Evolutionary conservation across 2,113 vertebrate species (phyloP).

Genomic region (Pogonocichla stellata): DNA sequence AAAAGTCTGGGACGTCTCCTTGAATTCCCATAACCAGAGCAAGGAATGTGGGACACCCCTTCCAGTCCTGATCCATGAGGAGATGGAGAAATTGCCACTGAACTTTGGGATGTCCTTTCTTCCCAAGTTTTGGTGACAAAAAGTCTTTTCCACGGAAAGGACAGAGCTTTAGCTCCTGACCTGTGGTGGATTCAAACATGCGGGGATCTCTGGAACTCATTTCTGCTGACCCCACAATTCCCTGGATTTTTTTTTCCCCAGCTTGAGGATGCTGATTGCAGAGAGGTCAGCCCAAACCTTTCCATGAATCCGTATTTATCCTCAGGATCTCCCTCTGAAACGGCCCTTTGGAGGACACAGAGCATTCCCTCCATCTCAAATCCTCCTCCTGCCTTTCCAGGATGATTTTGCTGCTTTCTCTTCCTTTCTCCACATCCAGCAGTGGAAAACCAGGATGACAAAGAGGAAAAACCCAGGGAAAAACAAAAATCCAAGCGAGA

Average conservation of each 20-base stretch:
- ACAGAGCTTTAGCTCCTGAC: not conserved
- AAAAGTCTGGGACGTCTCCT: not conserved
- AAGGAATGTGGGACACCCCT: rapidly evolving
- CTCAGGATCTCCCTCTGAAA: not conserved
- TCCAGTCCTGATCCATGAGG: not conserved
- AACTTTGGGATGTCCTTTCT: not conserved
- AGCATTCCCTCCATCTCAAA: not conserved
- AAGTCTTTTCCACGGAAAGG: not conserved
- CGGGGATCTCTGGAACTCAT: not conserved
- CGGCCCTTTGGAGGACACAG: not conserved
- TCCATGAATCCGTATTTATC: not conserved
- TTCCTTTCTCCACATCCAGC: not conserved
- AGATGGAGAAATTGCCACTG: rapidly evolving
- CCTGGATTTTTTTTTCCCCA: not conserved
- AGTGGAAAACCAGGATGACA: not conserved
- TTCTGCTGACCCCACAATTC: not conserved
- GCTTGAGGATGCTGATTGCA: not conserved
- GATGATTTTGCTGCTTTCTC: not conserved
- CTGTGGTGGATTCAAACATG: not conserved
- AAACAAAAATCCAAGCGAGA: rapidly evolving
- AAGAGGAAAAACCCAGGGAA: not conserved
- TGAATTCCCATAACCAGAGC: rapidly evolving
- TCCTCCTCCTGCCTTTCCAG: not conserved
- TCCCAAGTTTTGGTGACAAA: not conserved
- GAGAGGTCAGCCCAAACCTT: not conserved